Percentiles rank a stretch among this genome's conserved stretches.
These are phyloP conservation scores for Mustela lutreola DNA, from an alignment of 2,113 vertebrate genomes.

Conservation along the genomic window DNA sequence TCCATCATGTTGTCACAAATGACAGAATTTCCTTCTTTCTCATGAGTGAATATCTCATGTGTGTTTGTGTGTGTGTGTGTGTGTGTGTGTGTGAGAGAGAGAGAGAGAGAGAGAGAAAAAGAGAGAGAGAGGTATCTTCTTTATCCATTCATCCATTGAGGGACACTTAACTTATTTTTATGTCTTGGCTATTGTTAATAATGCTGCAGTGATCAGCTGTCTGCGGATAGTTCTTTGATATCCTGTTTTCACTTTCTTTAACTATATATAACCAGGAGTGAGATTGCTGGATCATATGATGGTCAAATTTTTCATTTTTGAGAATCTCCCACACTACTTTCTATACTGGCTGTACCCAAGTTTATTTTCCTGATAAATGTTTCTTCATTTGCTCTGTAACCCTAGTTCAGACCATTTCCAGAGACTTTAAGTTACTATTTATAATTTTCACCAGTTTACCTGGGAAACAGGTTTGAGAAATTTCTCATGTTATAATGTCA, in stretches of 20 bases:
- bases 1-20: background rate
- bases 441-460: background rate
- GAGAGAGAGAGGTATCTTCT: background rate
- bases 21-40: background rate
- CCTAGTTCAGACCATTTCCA: background rate
- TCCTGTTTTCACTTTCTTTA: background rate
- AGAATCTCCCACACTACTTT: background rate
- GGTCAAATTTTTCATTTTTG: background rate
- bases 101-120: background rate
- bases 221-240: background rate
- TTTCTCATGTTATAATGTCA: background rate
- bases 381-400: background rate
- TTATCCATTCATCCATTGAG: background rate
- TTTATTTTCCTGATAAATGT: background rate
- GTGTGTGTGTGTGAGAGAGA: background rate
- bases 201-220: background rate
- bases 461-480: background rate
- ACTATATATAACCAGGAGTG: background rate
- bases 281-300: background rate
- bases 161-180: background rate
- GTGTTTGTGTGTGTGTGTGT: background rate
- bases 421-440: background rate
- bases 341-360: background rate
- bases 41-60: background rate
- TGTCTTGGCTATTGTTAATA: background rate